phyloP scores from a whole-genome alignment of 2,797 vertebrate genomes.

The Chaetophractus vellerosus region DNA sequence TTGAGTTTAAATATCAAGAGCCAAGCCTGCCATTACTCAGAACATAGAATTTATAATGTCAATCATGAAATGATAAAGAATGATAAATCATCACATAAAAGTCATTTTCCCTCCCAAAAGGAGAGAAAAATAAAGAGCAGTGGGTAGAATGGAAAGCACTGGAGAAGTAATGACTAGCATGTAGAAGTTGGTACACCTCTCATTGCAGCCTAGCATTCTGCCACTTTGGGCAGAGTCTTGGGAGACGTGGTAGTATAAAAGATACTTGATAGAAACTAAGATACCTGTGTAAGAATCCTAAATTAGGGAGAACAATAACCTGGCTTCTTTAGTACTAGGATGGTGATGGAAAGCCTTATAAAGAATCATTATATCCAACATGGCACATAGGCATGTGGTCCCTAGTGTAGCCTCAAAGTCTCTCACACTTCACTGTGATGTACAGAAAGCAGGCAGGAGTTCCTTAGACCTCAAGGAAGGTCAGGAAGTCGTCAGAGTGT shows the following conservation, averaged over 20 bases:
- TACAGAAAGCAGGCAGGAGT: background rate
- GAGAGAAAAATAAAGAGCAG: background rate
- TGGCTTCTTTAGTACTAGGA: background rate
- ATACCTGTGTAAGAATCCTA: background rate
- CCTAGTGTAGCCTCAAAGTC: background rate
- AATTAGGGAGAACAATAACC: background rate
- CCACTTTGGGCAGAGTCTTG: background rate
- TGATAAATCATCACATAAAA: background rate
- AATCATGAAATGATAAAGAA: background rate
- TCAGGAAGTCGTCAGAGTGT: background rate
- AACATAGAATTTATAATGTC: background rate
- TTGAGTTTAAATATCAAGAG: conserved; percentile 16
- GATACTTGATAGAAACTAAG: background rate
- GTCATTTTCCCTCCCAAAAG: background rate
- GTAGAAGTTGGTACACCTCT: background rate
- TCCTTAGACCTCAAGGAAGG: background rate
- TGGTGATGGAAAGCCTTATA: background rate
- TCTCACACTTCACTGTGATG: background rate
- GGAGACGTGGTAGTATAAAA: background rate
- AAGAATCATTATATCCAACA: background rate
- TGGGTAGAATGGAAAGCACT: background rate
- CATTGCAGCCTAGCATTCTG: background rate
- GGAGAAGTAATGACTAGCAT: background rate
- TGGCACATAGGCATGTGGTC: background rate
- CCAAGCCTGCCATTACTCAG: background rate